Evolutionary conservation across 2,797 vertebrate species (phyloP).

Genomic region (Clarias fuscus): DNA sequence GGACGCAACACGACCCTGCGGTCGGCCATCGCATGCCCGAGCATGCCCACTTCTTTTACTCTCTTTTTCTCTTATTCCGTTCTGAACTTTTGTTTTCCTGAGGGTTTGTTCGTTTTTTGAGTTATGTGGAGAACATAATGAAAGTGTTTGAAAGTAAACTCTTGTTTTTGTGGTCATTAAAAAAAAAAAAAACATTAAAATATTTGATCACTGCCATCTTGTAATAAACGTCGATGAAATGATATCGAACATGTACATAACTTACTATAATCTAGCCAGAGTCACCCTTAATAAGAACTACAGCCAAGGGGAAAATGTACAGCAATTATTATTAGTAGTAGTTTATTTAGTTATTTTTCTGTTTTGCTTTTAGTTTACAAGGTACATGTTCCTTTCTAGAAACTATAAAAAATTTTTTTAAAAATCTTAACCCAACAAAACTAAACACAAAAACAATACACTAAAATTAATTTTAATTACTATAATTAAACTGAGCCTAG

Average conservation of each 20-base stretch:
- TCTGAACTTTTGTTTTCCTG: slow-evolving; percentile 57
- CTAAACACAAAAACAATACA: background rate
- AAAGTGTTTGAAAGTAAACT: slow-evolving; percentile 81
- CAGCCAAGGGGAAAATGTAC: too few species aligned
- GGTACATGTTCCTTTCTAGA: background rate
- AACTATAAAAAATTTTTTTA: background rate
- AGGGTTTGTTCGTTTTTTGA: slow-evolving; percentile 73
- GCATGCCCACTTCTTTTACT: slow-evolving; percentile 62
- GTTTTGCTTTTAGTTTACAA: background rate
- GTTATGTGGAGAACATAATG: slow-evolving; percentile 81
- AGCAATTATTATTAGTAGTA: background rate
- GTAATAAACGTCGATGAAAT: background rate
- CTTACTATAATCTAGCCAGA: background rate
- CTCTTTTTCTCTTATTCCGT: slow-evolving; percentile 54
- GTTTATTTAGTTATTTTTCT: background rate
- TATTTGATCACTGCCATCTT: slow-evolving; percentile 18
- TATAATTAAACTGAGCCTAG: background rate
- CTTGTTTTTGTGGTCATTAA: slow-evolving; percentile 63
- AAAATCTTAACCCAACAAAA: background rate
- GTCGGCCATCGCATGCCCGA: slow-evolving; percentile 60
- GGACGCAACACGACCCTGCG: slow-evolving; percentile 52
- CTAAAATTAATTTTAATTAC: background rate
- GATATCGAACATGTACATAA: background rate
- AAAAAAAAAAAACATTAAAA: background rate
- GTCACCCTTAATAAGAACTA: background rate